phyloP scores from a whole-genome alignment of 2,113 vertebrate genomes.

The Puntigrus tetrazona region DNA sequence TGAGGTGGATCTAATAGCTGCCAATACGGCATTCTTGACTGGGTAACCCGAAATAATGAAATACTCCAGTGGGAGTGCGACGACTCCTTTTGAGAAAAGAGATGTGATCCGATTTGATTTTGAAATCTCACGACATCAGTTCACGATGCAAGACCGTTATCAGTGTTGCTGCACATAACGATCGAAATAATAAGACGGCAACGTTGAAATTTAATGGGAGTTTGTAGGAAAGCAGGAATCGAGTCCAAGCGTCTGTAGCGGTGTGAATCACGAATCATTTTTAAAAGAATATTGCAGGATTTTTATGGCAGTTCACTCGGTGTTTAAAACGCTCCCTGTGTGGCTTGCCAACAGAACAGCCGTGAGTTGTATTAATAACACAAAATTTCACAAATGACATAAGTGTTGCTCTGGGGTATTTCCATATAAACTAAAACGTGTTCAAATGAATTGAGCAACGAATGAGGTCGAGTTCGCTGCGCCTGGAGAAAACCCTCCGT shows the following conservation, averaged over 20 bases:
- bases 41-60: slow-evolving; percentile 19
- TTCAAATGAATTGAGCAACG: slow-evolving; percentile 39
- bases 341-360: slow-evolving; percentile 25
- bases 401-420: slow-evolving; percentile 47
- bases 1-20: slow-evolving; percentile 28
- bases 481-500: slow-evolving; percentile 10
- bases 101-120: neutral
- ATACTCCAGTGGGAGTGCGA: neutral
- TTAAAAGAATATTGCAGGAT: slow-evolving; percentile 25
- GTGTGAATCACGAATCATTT: slow-evolving; percentile 23
- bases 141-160: slow-evolving; percentile 10
- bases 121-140: neutral
- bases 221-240: slow-evolving; percentile 14
- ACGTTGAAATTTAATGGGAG: slow-evolving; percentile 20
- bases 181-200: slow-evolving; percentile 31
- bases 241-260: slow-evolving; percentile 27
- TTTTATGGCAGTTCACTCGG: slow-evolving; percentile 37
- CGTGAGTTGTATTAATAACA: slow-evolving; percentile 28
- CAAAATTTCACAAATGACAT: slow-evolving; percentile 50
- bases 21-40: slow-evolving; percentile 11
- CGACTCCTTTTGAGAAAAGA: slow-evolving; percentile 11
- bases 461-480: slow-evolving; percentile 36
- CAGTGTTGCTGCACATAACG: slow-evolving; percentile 8
- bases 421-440: slow-evolving; percentile 43
- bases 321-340: slow-evolving; percentile 18